These are phyloP conservation scores for Hirtodrosophila trivittata DNA, from an alignment of 2,888 invertebrate species.

Conservation along the genomic window DNA sequence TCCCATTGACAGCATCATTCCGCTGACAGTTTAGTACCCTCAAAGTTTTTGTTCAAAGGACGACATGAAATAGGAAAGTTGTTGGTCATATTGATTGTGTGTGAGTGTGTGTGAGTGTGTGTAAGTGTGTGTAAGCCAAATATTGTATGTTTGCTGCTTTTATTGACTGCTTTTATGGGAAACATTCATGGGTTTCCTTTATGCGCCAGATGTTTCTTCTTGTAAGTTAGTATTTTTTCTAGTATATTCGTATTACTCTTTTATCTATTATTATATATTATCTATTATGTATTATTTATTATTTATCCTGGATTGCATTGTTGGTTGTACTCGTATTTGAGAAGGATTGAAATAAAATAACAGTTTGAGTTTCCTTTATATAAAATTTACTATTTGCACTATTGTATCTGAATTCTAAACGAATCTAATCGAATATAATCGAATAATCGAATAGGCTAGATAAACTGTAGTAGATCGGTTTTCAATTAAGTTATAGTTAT, in stretches of 20 bases:
- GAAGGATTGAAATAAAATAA: constrained; percentile 4
- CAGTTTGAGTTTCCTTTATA: too few relatives aligned
- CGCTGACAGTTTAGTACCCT: constrained; percentile 33
- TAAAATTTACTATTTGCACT: too few relatives aligned
- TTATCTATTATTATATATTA: constrained; percentile 7
- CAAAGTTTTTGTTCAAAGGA: constrained; percentile 19
- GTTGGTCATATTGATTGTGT: constrained; percentile 46
- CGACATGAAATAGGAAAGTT: constrained; percentile 13
- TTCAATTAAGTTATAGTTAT: background rate
- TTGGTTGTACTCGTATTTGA: constrained; percentile 24
- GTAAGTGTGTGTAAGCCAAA: constrained; percentile 29
- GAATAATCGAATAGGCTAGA: too few relatives aligned
- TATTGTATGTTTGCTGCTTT: constrained; percentile 30
- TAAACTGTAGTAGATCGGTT: background rate
- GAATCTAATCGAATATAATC: too few relatives aligned
- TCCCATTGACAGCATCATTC: constrained; percentile 34
- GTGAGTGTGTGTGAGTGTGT: constrained; percentile 8
- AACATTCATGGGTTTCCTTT: constrained; percentile 28
- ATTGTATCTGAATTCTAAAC: too few relatives aligned
- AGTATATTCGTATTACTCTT: background rate
- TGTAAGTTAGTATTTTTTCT: constrained; percentile 8
- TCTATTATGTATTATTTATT: constrained; percentile 9
- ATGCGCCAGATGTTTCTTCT: constrained; percentile 31
- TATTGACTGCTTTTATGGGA: constrained; percentile 42
- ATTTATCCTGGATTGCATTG: constrained; percentile 29